Evolutionary conservation across 2,113 vertebrate genomes (phyloP).

Genomic region (Mustela nigripes): DNA sequence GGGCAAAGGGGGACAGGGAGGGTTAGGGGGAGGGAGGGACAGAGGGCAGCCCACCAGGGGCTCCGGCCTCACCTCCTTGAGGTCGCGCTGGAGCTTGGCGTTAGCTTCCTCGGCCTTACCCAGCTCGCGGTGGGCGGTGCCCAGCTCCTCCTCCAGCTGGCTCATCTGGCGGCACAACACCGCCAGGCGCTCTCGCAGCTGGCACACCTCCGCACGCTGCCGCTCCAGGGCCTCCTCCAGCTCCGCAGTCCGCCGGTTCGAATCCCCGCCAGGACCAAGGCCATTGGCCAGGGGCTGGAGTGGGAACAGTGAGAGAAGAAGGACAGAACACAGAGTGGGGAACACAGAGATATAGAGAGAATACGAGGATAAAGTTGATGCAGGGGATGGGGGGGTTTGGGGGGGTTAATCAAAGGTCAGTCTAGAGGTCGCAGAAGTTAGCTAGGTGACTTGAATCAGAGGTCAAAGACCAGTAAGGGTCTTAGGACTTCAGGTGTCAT

Average conservation of each 20-base stretch:
- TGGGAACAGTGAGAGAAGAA: background rate
- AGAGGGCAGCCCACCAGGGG: background rate
- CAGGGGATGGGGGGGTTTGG: fast-evolving
- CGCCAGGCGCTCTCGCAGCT: conserved; percentile 94
- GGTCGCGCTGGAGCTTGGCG: conserved; percentile 94
- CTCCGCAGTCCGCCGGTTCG: conserved; percentile 88
- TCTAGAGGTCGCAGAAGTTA: background rate
- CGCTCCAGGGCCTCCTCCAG: conserved; percentile 92
- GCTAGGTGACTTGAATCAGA: background rate
- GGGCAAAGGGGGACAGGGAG: background rate
- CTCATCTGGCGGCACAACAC: conserved; percentile 95
- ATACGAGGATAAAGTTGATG: background rate
- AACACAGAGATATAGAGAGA: background rate
- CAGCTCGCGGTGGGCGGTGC: conserved; percentile 93
- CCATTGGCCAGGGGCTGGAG: conserved; percentile 93
- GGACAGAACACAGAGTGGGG: background rate
- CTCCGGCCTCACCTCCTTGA: conserved; percentile 92
- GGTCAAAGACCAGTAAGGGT: background rate
- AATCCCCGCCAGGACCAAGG: conserved; percentile 86
- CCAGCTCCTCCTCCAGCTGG: conserved; percentile 95
- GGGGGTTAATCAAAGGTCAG: background rate
- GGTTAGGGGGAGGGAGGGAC: background rate
- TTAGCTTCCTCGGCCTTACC: conserved; percentile 94
- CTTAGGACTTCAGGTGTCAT: background rate
- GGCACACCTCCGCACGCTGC: conserved; percentile 92